Evolutionary conservation across 1,140 invertebrate species (phyloP).

Genomic region (Lanistes nyassanus): DNA sequence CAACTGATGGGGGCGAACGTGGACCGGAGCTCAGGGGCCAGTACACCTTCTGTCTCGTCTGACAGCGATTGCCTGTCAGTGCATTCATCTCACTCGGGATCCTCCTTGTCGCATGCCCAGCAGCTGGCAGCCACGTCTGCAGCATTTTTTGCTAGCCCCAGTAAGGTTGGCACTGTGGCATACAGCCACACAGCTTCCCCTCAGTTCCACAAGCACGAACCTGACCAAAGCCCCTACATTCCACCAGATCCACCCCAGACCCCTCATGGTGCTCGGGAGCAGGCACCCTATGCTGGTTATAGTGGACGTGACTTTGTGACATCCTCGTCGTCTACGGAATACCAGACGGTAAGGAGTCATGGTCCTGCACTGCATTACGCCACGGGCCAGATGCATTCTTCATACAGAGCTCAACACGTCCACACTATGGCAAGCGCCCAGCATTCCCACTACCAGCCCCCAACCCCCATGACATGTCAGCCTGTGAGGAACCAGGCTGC

Average conservation of each 20-base stretch:
- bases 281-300: neutral
- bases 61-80: slow-evolving; percentile 38
- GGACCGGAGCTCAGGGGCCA: slow-evolving; percentile 36
- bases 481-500: slow-evolving; percentile 28
- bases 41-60: slow-evolving; percentile 49
- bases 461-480: slow-evolving; percentile 43
- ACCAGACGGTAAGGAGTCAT: slow-evolving; percentile 32
- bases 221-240: slow-evolving; percentile 1
- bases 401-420: slow-evolving; percentile 34
- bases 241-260: slow-evolving; percentile 11
- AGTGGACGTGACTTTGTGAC: slow-evolving; percentile 9
- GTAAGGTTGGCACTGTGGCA: slow-evolving; percentile 34
- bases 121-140: slow-evolving; percentile 26
- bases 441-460: slow-evolving; percentile 40
- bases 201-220: slow-evolving; percentile 26
- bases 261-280: slow-evolving; percentile 2
- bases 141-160: slow-evolving; percentile 31
- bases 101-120: slow-evolving; percentile 31
- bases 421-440: slow-evolving; percentile 31
- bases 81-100: slow-evolving; percentile 38
- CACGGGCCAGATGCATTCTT: slow-evolving; percentile 29
- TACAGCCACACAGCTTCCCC: slow-evolving; percentile 4
- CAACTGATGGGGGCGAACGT: slow-evolving; percentile 47
- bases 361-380: slow-evolving; percentile 27
- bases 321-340: slow-evolving; percentile 26